Evolutionary conservation across 2,888 invertebrate species (phyloP), one percentile per base, ranked within the genome.

Genomic region (Acleris cristana): DNA sequence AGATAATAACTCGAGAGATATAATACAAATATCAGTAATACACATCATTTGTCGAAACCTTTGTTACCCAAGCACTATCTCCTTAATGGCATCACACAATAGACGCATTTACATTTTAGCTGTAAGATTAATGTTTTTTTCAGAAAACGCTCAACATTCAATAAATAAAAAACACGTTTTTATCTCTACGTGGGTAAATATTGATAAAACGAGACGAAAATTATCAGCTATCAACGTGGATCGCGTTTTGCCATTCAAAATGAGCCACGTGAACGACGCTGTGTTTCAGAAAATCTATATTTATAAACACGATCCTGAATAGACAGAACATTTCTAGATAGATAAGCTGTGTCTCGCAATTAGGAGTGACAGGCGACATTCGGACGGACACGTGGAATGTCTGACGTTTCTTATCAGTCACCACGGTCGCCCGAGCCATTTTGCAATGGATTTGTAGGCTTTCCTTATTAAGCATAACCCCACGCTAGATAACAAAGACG

Each of bases 401-500:
- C 30, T 67, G 67, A 67, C 67, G 67, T 67, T 67, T 67, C 67
- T 67, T 63, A 63, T 66, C 66, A 61, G 49, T 59, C 65, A 34
- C 55, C 55, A 65, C 51, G 49, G 66, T 53, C 65, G 30, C 30
- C 30, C 45, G 62, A 58, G 67, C 67, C 67, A 67, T 67, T 67
- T 66, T 66, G 62, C 66, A 62, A 53, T 53, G 62, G 44, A 53
- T 52, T 66, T 57, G 62, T 66, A 62, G 66, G 66, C 62, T 66
- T 66, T 66, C 66, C 56, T 57, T 57, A 56, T 45, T 55, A 55
- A 59, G 59, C 21, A 55, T 60, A 60, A 40, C 59, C 54, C 54
- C 26, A 60, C 51, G 23, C 58, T 30, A 62, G 45, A 62, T 83
- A 83, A 83, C 83, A 83, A 82, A 79, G 62, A 18, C 40, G 23